phyloP scores from a whole-genome alignment of 2,113 vertebrate genomes.

The Athene noctua region DNA sequence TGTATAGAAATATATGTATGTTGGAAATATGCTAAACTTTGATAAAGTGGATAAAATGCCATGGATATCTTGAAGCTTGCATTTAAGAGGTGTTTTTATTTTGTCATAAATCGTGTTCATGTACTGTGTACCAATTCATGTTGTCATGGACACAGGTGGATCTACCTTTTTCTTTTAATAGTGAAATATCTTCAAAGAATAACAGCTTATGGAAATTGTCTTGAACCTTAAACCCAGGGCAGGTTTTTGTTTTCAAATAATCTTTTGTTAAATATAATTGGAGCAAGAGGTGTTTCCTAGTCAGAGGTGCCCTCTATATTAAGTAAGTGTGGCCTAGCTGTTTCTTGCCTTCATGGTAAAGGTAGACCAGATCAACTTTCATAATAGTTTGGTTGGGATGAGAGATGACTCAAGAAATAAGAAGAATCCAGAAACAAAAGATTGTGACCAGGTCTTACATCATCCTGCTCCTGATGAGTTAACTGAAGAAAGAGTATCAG shows the following conservation, averaged over 20 bases:
- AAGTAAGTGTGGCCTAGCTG: neutral
- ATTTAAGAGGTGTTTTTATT: neutral
- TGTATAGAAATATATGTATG: neutral
- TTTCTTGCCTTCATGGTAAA: neutral
- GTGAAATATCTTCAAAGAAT: neutral
- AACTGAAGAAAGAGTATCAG: neutral
- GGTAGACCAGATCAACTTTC: neutral
- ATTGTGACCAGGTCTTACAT: neutral
- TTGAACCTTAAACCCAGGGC: neutral
- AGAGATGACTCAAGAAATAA: neutral
- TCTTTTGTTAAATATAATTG: neutral
- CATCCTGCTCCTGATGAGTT: neutral
- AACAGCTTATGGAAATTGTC: neutral
- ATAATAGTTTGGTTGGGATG: neutral
- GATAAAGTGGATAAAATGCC: neutral
- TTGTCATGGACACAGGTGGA: fast-evolving
- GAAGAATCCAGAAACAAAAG: neutral
- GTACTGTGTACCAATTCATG: neutral
- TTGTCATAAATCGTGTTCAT: neutral
- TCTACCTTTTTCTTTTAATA: neutral
- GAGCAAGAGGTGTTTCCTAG: neutral
- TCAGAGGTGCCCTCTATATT: neutral
- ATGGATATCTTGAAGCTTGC: neutral
- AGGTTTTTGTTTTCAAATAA: neutral
- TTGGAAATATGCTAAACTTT: neutral